These are phyloP conservation scores for Drosophila lutescens DNA, from an alignment of 2,888 invertebrate genomes.

Conservation along the genomic window DNA sequence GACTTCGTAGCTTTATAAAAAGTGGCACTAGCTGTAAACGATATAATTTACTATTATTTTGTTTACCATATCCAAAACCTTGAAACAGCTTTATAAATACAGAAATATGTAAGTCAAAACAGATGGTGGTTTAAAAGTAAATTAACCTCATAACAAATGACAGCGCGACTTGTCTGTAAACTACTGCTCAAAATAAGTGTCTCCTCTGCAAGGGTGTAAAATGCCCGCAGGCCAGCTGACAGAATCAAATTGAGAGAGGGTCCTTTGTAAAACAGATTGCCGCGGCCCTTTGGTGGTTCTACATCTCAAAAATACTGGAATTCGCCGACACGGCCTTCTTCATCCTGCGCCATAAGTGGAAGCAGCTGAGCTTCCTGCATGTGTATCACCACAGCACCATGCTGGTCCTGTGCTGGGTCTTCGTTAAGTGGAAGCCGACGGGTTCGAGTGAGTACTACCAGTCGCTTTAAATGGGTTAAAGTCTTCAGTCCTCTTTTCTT, in stretches of 20 bases:
- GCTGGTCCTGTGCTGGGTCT: slow-evolving; percentile 98
- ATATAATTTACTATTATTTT: too few relatives aligned
- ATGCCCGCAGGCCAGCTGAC: not conserved
- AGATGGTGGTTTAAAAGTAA: too few relatives aligned
- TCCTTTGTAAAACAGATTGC: slow-evolving; percentile 88
- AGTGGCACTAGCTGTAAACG: too few relatives aligned
- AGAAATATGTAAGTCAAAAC: too few relatives aligned
- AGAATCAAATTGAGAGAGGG: slow-evolving; percentile 6
- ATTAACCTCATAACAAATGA: too few relatives aligned
- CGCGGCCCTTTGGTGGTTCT: slow-evolving; percentile 97
- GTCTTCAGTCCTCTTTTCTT: slow-evolving; percentile 46
- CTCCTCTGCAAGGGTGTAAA: not conserved
- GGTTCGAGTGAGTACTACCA: slow-evolving; percentile 89
- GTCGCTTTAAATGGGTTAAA: not conserved
- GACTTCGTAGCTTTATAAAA: too few relatives aligned
- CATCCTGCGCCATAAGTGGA: slow-evolving; percentile 95
- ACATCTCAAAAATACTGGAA: slow-evolving; percentile 96
- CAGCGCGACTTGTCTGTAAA: too few relatives aligned
- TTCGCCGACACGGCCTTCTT: slow-evolving; percentile 97
- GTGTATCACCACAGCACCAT: slow-evolving; percentile 98
- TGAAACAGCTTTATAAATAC: too few relatives aligned
- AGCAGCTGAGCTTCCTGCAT: slow-evolving; percentile 96
- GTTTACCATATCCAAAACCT: too few relatives aligned
- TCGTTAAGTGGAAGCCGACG: slow-evolving; percentile 97
- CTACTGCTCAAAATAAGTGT: not conserved